Evolutionary conservation across 2,113 vertebrate species (phyloP).

Genomic region (Crypturellus undulatus): DNA sequence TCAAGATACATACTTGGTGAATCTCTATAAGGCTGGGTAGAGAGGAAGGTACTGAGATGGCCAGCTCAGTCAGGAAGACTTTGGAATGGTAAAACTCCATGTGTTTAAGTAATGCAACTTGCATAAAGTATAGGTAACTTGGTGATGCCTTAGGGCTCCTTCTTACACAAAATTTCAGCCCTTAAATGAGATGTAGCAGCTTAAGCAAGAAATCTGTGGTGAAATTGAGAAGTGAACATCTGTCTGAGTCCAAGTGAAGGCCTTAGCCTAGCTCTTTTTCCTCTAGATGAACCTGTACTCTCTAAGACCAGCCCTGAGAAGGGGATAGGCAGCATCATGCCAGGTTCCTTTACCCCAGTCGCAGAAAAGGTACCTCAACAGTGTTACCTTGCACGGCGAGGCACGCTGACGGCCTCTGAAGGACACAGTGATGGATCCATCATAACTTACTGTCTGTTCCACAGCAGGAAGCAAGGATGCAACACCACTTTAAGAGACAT

Average conservation of each 20-base stretch:
- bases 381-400: fast-evolving
- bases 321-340: not conserved
- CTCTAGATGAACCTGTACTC: not conserved
- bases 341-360: not conserved
- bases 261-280: not conserved
- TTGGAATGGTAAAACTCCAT: not conserved
- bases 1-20: not conserved
- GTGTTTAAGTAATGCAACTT: not conserved
- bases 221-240: not conserved
- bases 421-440: not conserved
- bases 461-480: not conserved
- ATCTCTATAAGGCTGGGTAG: not conserved
- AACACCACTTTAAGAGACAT: not conserved
- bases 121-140: not conserved
- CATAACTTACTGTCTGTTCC: not conserved
- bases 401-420: not conserved
- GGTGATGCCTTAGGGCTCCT: not conserved
- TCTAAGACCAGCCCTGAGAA: not conserved
- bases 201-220: not conserved
- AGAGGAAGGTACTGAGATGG: not conserved
- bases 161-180: not conserved
- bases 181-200: not conserved
- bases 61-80: not conserved
- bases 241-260: not conserved
- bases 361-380: not conserved